These are phyloP conservation scores for Camponotus pennsylvanicus DNA, from an alignment of 1,140 invertebrate genomes.

Conservation along the genomic window DNA sequence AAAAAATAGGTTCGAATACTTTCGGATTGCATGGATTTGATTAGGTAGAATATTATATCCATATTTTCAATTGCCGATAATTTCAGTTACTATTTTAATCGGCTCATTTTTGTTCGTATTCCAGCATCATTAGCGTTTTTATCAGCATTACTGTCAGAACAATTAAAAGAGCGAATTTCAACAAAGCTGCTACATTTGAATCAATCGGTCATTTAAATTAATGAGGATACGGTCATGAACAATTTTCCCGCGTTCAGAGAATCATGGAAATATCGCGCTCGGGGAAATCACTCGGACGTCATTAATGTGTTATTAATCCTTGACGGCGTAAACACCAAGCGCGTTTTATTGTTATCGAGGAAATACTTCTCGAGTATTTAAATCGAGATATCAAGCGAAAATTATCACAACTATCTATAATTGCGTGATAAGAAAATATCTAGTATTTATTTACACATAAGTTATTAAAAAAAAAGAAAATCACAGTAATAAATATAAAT, in stretches of 20 bases:
- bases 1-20: not conserved
- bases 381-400: slow-evolving; percentile 57
- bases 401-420: slow-evolving; percentile 12
- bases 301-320: slow-evolving; percentile 70
- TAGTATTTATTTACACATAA: slow-evolving; percentile 19
- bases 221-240: slow-evolving; percentile 50
- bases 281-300: slow-evolving; percentile 58
- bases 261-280: slow-evolving; percentile 52
- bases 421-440: slow-evolving; percentile 1
- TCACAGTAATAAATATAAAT: slow-evolving; percentile 11
- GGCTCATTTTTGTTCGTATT: slow-evolving; percentile 40
- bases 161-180: slow-evolving; percentile 59
- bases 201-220: slow-evolving; percentile 62
- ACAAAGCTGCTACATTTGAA: slow-evolving; percentile 60
- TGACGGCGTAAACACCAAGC: slow-evolving; percentile 52
- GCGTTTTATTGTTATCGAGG: slow-evolving; percentile 54
- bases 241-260: slow-evolving; percentile 51
- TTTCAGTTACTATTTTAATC: slow-evolving; percentile 54
- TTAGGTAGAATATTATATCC: not conserved
- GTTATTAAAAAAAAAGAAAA: slow-evolving; percentile 37
- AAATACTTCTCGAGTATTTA: slow-evolving; percentile 46
- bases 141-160: slow-evolving; percentile 38
- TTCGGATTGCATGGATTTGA: not conserved
- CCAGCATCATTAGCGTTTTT: slow-evolving; percentile 53
- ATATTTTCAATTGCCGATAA: not conserved